Evolutionary conservation across 2,797 vertebrate species (phyloP).

Genomic region (Dipus sagitta): DNA sequence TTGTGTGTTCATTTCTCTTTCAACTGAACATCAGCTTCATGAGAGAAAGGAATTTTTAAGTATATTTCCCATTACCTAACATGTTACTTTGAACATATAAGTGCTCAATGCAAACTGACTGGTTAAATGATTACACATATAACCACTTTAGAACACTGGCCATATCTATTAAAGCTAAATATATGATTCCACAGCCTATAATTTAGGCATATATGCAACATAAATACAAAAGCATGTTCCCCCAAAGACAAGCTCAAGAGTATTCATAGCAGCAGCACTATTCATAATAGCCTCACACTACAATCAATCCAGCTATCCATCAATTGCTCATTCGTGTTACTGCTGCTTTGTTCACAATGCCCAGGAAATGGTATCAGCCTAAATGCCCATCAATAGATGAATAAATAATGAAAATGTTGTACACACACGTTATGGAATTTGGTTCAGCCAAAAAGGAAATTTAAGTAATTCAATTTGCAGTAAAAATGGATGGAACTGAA

Average conservation of each 20-base stretch:
- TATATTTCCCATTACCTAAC: not conserved
- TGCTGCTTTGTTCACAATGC: no score
- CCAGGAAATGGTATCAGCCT: no score
- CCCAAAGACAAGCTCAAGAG: constrained; percentile 34
- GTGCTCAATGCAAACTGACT: not conserved
- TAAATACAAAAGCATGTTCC: not conserved
- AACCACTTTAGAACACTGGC: constrained; percentile 38
- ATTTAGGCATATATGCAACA: not conserved
- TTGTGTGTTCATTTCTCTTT: not conserved
- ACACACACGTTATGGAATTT: no score
- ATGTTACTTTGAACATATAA: not conserved
- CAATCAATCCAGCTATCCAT: not conserved
- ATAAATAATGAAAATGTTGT: no score
- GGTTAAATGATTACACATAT: not conserved
- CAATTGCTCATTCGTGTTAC: not conserved
- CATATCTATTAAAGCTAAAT: not conserved
- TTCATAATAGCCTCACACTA: not conserved
- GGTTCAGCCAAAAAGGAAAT: no score
- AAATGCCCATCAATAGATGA: no score
- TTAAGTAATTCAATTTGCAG: no score
- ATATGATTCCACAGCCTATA: not conserved
- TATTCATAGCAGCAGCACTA: not conserved
- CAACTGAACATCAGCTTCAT: not conserved
- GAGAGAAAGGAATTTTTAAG: not conserved
- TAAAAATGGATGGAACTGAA: no score